phyloP scores from a whole-genome alignment of 2,888 invertebrate genomes.

The Hemithea aestivaria region DNA sequence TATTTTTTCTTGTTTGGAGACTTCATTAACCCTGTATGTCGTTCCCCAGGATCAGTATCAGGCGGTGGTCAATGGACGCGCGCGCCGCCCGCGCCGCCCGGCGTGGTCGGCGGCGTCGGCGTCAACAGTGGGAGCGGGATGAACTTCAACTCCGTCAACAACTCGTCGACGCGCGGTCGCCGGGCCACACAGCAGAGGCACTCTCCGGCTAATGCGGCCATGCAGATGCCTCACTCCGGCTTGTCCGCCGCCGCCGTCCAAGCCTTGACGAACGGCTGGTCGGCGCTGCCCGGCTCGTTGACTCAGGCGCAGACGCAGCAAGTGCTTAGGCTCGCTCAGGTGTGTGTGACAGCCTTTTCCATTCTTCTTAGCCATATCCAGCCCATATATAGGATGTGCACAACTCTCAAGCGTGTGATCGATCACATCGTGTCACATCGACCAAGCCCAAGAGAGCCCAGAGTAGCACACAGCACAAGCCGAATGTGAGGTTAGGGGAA shows the following conservation, averaged over 20 bases:
- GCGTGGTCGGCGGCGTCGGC: constrained; percentile 45
- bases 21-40: background rate
- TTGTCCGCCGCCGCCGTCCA: constrained; percentile 66
- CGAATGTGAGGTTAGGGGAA: too few relatives aligned
- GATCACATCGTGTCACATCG: too few relatives aligned
- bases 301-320: constrained; percentile 74
- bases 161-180: constrained; percentile 57
- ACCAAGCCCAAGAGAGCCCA: too few relatives aligned
- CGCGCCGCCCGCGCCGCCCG: constrained; percentile 84
- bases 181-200: constrained; percentile 53
- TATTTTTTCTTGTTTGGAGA: too few relatives aligned
- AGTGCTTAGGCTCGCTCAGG: constrained; percentile 73
- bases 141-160: constrained; percentile 39
- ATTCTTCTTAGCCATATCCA: too few relatives aligned
- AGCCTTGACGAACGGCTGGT: constrained; percentile 66
- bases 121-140: constrained; percentile 40
- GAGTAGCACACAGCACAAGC: too few relatives aligned
- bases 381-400: too few relatives aligned
- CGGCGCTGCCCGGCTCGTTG: constrained; percentile 48
- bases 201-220: constrained; percentile 48
- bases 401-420: too few relatives aligned
- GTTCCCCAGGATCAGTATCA: constrained; percentile 50
- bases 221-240: constrained; percentile 66
- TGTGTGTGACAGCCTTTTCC: too few relatives aligned
- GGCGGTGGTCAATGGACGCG: constrained; percentile 87